Conservation (phyloP, 2,888 invertebrate species). For the Embidobia sp. region DNA sequence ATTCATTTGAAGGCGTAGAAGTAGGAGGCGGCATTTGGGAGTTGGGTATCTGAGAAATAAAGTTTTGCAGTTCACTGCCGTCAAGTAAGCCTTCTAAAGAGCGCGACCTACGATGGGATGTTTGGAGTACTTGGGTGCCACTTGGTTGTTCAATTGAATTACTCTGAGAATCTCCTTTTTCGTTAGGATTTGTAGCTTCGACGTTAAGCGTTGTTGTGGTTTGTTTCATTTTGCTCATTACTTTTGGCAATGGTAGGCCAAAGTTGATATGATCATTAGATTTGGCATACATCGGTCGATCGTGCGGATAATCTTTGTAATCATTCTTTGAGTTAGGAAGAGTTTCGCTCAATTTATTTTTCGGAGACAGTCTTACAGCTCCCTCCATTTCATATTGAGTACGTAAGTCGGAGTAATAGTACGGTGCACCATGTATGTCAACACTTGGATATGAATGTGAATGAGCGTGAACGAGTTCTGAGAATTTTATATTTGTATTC, state of each 20-base stretch:
- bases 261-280: no score
- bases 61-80: slow-evolving; percentile 80
- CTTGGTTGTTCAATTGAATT: slow-evolving; percentile 15
- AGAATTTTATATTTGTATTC: background rate
- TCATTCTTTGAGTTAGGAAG: no score
- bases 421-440: slow-evolving; percentile 88
- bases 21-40: no score
- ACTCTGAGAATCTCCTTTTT: no score
- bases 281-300: no score
- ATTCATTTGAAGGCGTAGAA: no score
- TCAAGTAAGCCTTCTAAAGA: slow-evolving; percentile 85
- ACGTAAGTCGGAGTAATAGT: slow-evolving; percentile 91
- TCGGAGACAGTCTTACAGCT: slow-evolving; percentile 74
- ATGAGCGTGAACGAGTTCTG: no score
- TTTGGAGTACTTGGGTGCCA: slow-evolving; percentile 58
- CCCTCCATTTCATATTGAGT: slow-evolving; percentile 32
- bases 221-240: no score
- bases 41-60: slow-evolving; percentile 65
- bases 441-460: slow-evolving; percentile 72
- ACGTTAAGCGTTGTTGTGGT: no score
- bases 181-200: no score
- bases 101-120: slow-evolving; percentile 82
- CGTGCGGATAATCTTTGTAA: no score
- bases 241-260: no score
- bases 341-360: slow-evolving; percentile 86